Conservation (phyloP, 1,140 invertebrate genomes). For the Saccostrea cuccullata region DNA sequence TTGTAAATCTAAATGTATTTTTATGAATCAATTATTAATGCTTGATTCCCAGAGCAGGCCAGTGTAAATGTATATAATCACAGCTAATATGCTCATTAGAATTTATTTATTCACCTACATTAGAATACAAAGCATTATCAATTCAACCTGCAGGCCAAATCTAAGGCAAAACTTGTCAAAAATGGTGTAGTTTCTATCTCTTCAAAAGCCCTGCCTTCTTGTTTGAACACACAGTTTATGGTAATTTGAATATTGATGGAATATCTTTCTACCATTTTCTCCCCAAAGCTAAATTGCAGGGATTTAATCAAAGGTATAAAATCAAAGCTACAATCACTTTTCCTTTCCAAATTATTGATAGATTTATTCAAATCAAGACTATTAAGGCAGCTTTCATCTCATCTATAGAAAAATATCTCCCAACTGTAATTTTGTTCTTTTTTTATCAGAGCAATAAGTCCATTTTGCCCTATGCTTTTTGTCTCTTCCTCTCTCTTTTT, state of each 20-base stretch:
- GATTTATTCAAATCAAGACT: constrained; percentile 34
- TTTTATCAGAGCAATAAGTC: background rate
- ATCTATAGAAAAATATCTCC: constrained; percentile 31
- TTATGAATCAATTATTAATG: constrained; percentile 28
- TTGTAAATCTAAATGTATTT: background rate
- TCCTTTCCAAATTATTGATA: constrained; percentile 38
- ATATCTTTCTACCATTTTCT: constrained; percentile 32
- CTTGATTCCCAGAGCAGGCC: background rate
- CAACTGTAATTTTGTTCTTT: background rate
- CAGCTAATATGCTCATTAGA: constrained; percentile 39
- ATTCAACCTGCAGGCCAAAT: constrained; percentile 38
- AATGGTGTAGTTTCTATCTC: constrained; percentile 34
- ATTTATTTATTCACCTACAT: constrained; percentile 38
- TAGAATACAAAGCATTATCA: constrained; percentile 33
- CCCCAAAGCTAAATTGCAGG: constrained; percentile 20
- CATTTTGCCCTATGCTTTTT: constrained; percentile 1
- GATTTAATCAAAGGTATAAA: constrained; percentile 25
- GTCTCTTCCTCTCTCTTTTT: background rate
- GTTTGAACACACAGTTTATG: constrained; percentile 18
- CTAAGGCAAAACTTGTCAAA: constrained; percentile 32
- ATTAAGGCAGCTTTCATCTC: constrained; percentile 10
- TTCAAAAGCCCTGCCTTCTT: constrained; percentile 30
- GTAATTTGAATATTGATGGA: constrained; percentile 43
- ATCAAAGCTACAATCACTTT: constrained; percentile 36
- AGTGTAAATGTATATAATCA: constrained; percentile 17